phyloP scores from a whole-genome alignment of 2,888 invertebrate genomes.

The Venusia cambrica region DNA sequence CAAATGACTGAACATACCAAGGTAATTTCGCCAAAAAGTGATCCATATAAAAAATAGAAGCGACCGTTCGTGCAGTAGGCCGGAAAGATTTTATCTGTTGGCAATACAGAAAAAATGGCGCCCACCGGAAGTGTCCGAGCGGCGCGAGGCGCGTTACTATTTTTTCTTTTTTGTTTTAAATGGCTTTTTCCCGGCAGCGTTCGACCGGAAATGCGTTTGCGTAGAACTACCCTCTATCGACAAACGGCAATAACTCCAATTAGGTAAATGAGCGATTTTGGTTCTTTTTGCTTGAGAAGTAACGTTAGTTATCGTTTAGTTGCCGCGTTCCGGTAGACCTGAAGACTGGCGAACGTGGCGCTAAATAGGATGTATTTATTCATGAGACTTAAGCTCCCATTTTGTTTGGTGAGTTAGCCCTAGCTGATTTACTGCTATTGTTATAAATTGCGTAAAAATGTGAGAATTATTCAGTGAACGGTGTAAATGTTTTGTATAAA shows the following conservation, averaged over 20 bases:
- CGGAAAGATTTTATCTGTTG: slow-evolving; percentile 82
- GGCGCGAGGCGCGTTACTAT: slow-evolving; percentile 77
- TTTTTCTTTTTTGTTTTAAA: slow-evolving; percentile 80
- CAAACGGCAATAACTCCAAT: slow-evolving; percentile 59
- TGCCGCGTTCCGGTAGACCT: slow-evolving; percentile 45
- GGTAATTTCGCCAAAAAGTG: slow-evolving; percentile 67
- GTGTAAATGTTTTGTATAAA: slow-evolving; percentile 37
- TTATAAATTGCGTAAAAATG: slow-evolving; percentile 71
- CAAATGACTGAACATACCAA: slow-evolving; percentile 40
- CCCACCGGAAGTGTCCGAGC: slow-evolving; percentile 81
- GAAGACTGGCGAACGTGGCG: slow-evolving; percentile 65
- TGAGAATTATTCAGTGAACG: slow-evolving; percentile 52
- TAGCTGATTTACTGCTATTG: slow-evolving; percentile 73
- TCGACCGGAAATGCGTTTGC: slow-evolving; percentile 80
- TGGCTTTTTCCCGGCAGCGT: slow-evolving; percentile 80
- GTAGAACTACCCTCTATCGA: slow-evolving; percentile 67
- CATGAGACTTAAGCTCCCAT: slow-evolving; percentile 74
- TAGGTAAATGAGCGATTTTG: slow-evolving; percentile 56
- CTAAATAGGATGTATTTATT: slow-evolving; percentile 81
- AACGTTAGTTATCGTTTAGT: slow-evolving; percentile 49
- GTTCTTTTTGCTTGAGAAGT: slow-evolving; percentile 47
- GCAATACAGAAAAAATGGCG: slow-evolving; percentile 82
- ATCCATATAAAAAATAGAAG: slow-evolving; percentile 69
- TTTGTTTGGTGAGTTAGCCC: slow-evolving; percentile 73
- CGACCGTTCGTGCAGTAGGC: slow-evolving; percentile 75